Conservation (phyloP, 2,888 invertebrate species). For the Calameuta pallipes region DNA sequence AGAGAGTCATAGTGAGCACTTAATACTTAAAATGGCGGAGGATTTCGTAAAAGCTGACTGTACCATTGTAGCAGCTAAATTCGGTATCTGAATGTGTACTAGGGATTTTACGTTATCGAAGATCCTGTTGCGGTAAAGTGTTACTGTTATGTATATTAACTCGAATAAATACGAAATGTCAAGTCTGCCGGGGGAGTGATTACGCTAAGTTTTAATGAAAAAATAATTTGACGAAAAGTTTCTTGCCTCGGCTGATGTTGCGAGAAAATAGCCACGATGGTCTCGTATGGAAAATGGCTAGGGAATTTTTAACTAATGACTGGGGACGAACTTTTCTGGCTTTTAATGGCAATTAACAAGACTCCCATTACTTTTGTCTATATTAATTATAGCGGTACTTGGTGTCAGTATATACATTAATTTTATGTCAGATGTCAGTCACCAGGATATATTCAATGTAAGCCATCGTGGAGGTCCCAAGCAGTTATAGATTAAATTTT, state of each 20-base stretch:
- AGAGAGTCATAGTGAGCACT: neutral
- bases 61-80: neutral
- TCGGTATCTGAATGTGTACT: neutral
- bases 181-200: neutral
- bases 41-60: neutral
- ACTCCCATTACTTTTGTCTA: too few species aligned
- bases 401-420: too few species aligned
- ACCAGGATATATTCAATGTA: too few species aligned
- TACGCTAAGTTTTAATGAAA: neutral
- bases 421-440: too few species aligned
- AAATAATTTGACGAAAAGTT: neutral
- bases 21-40: neutral
- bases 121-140: neutral
- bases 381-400: too few species aligned
- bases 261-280: neutral
- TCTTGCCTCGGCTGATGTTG: neutral
- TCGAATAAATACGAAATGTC: neutral
- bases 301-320: too few species aligned
- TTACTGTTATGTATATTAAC: neutral
- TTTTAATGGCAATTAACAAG: too few species aligned
- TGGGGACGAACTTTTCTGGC: too few species aligned
- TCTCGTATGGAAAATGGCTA: too few species aligned
- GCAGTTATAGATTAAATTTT: too few species aligned
- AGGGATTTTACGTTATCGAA: neutral
- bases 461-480: too few species aligned